These are phyloP conservation scores for Climacteris rufus DNA, from an alignment of 2,113 vertebrate genomes.

Conservation along the genomic window DNA sequence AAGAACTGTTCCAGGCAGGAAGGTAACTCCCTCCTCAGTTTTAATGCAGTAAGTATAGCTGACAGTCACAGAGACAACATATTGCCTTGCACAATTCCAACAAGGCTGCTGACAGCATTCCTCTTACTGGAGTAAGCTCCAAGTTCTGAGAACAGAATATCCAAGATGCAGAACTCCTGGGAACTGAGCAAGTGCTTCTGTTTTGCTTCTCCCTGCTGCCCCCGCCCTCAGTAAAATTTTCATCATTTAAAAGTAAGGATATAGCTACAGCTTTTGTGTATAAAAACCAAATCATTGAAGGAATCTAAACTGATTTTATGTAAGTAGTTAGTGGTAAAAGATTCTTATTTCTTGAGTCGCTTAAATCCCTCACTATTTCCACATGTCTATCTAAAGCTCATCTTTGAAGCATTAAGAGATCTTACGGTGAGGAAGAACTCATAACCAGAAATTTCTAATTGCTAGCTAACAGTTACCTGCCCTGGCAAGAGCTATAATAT, in stretches of 20 bases:
- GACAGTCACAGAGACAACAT: not conserved
- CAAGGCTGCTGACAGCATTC: not conserved
- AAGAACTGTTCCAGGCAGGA: not conserved
- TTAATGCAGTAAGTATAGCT: not conserved
- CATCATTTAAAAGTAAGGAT: not conserved
- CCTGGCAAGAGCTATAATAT: not conserved
- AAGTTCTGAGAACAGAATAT: not conserved
- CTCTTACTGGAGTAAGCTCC: not conserved
- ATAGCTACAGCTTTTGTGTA: not conserved
- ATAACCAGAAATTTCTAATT: not conserved
- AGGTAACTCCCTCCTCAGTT: not conserved
- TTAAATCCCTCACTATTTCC: not conserved
- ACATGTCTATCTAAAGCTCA: not conserved
- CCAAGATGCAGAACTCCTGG: not conserved
- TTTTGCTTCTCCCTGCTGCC: not conserved
- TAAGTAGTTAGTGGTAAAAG: not conserved
- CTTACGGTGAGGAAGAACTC: not conserved
- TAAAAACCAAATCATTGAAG: not conserved
- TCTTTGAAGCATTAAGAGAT: not conserved
- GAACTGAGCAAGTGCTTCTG: not conserved
- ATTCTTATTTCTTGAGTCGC: not conserved
- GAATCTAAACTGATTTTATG: not conserved
- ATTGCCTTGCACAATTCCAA: not conserved
- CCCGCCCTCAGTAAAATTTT: not conserved
- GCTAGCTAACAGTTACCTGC: not conserved